Evolutionary conservation across 2,888 invertebrate genomes (phyloP).

Genomic region (Drosophila percnosoma): DNA sequence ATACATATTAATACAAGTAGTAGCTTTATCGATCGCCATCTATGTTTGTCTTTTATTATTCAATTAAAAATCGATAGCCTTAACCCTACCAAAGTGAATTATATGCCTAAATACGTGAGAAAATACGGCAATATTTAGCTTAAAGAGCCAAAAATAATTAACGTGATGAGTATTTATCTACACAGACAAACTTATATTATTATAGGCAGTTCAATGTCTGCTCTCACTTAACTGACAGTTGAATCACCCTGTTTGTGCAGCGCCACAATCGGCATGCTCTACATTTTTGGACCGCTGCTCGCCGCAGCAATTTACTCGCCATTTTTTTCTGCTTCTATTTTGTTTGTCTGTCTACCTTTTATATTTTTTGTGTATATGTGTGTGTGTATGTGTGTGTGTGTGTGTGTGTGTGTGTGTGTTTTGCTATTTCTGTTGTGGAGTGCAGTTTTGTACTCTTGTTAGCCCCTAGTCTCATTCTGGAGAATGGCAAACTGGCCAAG

Average conservation of each 20-base stretch:
- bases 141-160: not conserved
- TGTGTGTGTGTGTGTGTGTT: conserved; percentile 28
- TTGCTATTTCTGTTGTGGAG: conserved; percentile 36
- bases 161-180: not conserved
- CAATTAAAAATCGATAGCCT: not conserved
- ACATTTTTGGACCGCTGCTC: conserved; percentile 62
- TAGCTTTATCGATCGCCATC: not conserved
- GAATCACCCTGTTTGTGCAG: conserved; percentile 55
- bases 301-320: conserved; percentile 69
- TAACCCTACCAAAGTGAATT: not conserved
- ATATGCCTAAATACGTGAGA: not conserved
- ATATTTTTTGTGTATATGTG: conserved; percentile 19
- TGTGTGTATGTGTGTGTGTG: too few species aligned
- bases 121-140: not conserved
- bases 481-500: conserved; percentile 32
- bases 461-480: conserved; percentile 7
- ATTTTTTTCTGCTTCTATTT: conserved; percentile 37
- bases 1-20: not conserved
- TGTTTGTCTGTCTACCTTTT: conserved; percentile 49
- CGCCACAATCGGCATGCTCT: conserved; percentile 60
- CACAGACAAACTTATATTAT: not conserved
- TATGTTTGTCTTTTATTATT: not conserved
- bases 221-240: not conserved
- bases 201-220: not conserved
- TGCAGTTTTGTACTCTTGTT: conserved; percentile 37